Evolutionary conservation across 2,888 invertebrate genomes (phyloP).

Genomic region (Acrobeloides nanus): DNA sequence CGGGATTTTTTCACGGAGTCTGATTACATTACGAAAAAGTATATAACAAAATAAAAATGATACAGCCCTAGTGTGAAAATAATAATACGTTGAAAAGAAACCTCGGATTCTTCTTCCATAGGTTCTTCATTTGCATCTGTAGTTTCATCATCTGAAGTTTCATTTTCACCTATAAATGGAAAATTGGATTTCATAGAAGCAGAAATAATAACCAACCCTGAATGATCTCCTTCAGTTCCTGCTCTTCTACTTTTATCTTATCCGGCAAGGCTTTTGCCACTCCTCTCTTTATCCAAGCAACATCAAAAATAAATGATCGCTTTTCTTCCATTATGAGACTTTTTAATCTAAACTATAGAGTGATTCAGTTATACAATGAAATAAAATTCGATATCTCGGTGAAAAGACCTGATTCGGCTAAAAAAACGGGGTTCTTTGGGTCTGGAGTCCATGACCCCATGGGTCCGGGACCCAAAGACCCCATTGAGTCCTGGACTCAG

Average conservation of each 20-base stretch:
- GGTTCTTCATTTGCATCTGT: slow-evolving; percentile 15
- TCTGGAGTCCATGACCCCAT: too few species aligned
- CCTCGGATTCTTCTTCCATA: slow-evolving; percentile 12
- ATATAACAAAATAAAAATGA: not conserved
- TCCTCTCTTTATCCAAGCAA: slow-evolving; percentile 41
- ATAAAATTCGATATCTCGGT: too few species aligned
- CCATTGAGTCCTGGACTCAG: too few species aligned
- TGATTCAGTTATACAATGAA: too few species aligned
- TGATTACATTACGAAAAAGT: slow-evolving; percentile 9
- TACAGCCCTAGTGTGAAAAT: not conserved
- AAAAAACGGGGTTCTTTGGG: too few species aligned
- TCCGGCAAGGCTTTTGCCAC: slow-evolving; percentile 41
- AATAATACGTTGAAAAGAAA: slow-evolving; percentile 5
- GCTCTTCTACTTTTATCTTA: slow-evolving; percentile 36
- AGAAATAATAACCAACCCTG: slow-evolving; percentile 23
- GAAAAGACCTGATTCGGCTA: not conserved
- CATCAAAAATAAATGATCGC: slow-evolving; percentile 23
- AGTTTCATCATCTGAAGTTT: slow-evolving; percentile 25
- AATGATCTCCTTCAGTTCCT: slow-evolving; percentile 36
- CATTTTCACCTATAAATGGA: slow-evolving; percentile 12
- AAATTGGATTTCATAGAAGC: not conserved
- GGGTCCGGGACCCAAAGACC: too few species aligned
- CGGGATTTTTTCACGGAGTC: too few species aligned
- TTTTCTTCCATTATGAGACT: not conserved
- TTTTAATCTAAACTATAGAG: not conserved